Base-by-base conservation (phyloP, 2,113 vertebrate genomes). In the Hepsetus odoe region DNA sequence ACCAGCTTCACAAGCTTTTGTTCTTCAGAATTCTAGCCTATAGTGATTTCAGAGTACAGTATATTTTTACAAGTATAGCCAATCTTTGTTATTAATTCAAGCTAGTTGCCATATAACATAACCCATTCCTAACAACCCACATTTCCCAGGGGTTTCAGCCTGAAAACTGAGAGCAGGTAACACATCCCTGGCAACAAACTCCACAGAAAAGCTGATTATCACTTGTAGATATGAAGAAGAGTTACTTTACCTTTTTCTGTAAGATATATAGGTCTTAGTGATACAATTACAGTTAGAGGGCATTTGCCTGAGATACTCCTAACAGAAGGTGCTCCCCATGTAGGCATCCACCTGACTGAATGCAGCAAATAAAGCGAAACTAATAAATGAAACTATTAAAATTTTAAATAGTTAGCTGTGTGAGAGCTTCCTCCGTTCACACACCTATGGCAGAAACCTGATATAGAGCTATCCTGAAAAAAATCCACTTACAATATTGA, bases 301-400 rank as follows among this genome's bases (percentile, higher is more conserved):
- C 80, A 87, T 85, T 24, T 82, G 66, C 71, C 20, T 16, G 80
- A 46, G 66, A 68, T 20, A 56, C 59, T 77, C 77, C 79, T 79
- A 80, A 42, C 42, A 73, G 53, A 69, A 6, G 14, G 2, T 2
- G 10, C 51, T 80, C 58, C 69, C 80, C 70, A 77, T 83, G 69
- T 40, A 73, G 24, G 8, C 1, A 14, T 32, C 9, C 22, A 49
- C 22, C 42, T 44, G 26, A 22, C 12, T 35, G 67, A 68, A 64
- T 56, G 28, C 10, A 3, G 20, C 1, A 70, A 13, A 26, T 46
- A 72, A 1, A 16, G 32, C 32, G 13, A 10, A n/a, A 46, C 22
- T 30, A 14, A 14, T 4, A 28, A 42, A 64, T 1, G 5, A 55
- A 6, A n/a, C 14, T 0, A 4, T 16, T 24, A 40, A 5, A 33